Conservation (phyloP, 2,113 vertebrate species). For the Serranochromis macrocephalus region DNA sequence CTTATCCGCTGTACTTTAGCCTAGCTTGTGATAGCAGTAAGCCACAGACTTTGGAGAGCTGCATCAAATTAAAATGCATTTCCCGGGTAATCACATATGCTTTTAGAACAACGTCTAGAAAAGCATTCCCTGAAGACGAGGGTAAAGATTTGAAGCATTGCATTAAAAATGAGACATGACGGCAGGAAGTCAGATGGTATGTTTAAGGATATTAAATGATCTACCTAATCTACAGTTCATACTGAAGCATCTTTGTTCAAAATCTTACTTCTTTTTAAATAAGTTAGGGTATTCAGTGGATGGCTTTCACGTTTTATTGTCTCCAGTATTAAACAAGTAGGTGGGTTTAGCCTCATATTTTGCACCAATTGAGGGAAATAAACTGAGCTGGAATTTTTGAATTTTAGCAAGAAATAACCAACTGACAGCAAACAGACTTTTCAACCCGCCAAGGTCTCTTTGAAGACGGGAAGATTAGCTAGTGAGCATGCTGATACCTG, state of each 20-base stretch:
- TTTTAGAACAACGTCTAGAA: not conserved
- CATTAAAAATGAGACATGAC: not conserved
- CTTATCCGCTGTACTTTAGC: constrained; percentile 43
- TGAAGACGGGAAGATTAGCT: not conserved
- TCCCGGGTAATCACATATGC: constrained; percentile 16
- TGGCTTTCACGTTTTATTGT: not conserved
- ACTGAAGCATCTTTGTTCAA: not conserved
- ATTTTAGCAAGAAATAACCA: not conserved
- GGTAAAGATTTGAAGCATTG: not conserved
- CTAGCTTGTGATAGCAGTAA: constrained; percentile 13
- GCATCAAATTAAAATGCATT: constrained; percentile 38
- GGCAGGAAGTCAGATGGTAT: not conserved
- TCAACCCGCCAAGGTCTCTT: not conserved
- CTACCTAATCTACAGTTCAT: not conserved
- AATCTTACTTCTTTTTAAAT: not conserved
- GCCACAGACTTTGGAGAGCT: constrained; percentile 18
- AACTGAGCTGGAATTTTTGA: not conserved
- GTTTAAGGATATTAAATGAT: not conserved
- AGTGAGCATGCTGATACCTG: not conserved
- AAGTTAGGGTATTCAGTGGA: not conserved
- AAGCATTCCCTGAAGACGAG: not conserved
- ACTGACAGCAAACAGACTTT: not conserved
- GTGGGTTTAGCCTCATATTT: not conserved
- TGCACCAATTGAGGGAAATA: not conserved
- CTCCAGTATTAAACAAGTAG: not conserved